Evolutionary conservation across 2,797 vertebrate genomes (phyloP), one percentile per base, ranked within the genome.

Genomic region (Rhinella marina): DNA sequence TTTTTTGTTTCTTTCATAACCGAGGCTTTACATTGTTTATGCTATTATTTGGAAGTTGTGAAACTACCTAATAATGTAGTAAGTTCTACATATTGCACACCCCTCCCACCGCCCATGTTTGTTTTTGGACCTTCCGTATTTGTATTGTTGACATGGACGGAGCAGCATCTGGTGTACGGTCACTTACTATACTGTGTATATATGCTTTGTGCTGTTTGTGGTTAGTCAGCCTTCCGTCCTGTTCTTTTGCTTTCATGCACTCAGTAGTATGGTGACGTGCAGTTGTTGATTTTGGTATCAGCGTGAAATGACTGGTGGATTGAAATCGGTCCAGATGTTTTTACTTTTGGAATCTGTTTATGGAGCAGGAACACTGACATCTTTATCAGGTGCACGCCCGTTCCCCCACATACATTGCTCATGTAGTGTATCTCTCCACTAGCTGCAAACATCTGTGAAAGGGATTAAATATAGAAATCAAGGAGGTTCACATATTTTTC

Each of bases 401-500:
- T 82, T 27, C 48, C 54, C 25, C 19, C 17, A 32, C 16, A n/a
- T 62, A 66, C 13, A 50, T 82, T 82, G 29, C 16, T 70, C 3
- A 21, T 70, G 62, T 13, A 21, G 2, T 70, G 25, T 70, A 70
- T 70, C 81, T 27, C 25, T 82, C 23, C 10, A 7, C 25, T 32
- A 8, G 57, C 59, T 48, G 19, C 13, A 62, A 62, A 82, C 81
- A 83, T 83, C 50, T 70, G 48, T 54, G n/a, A 17, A 83, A n/a
- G 57, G 11, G n/a, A 70, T 70, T 19, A 61, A 16, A 25, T 25
- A 2, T 25, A 11, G 4, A 25, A 2, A 21, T 1, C 21, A 54
- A 41, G 41, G 41, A 41, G 41, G 5, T 41, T 41, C 13, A 54
- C 13, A 1, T 54, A 54, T 54, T 54, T 54, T 11, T 14, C 52